These are phyloP conservation scores for Pachypsylla venusta DNA, from an alignment of 1,140 invertebrate genomes.

Conservation along the genomic window DNA sequence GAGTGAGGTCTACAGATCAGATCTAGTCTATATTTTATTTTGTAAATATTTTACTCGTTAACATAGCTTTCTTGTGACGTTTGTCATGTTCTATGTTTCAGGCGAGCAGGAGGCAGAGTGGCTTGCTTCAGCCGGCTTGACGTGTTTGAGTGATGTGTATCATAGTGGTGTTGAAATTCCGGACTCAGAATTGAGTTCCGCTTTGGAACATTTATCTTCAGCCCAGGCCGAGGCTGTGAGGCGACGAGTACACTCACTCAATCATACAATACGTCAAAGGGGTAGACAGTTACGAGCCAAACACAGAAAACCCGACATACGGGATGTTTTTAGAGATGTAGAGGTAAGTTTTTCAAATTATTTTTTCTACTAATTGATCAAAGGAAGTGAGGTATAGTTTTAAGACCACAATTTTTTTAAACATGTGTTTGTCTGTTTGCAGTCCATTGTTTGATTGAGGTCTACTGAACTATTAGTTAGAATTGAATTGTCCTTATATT, in stretches of 20 bases:
- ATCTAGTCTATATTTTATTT: too few species aligned
- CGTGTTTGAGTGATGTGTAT: constrained; percentile 38
- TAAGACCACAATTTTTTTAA: too few species aligned
- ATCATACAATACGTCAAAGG: constrained; percentile 55
- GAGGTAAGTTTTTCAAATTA: constrained; percentile 44
- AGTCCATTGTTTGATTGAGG: too few species aligned
- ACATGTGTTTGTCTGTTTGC: too few species aligned
- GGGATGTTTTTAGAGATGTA: constrained; percentile 60
- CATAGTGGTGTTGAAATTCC: constrained; percentile 41
- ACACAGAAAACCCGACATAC: constrained; percentile 52
- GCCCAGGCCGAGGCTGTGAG: constrained; percentile 60
- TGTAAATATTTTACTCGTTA: too few species aligned
- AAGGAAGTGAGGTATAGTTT: too few species aligned
- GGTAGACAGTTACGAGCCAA: constrained; percentile 43
- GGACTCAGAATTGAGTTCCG: constrained; percentile 39
- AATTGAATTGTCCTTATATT: too few species aligned
- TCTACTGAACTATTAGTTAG: too few species aligned
- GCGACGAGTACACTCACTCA: constrained; percentile 54
- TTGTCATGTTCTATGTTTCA: not conserved
- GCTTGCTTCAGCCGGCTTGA: constrained; percentile 41
- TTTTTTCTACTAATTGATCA: too few species aligned
- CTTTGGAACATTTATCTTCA: constrained; percentile 38
- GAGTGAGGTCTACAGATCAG: too few species aligned
- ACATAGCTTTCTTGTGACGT: too few species aligned
- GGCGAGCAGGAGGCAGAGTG: constrained; percentile 43